Evolutionary conservation across 2,888 invertebrate species (phyloP).

Genomic region (Drosophila algonquin): DNA sequence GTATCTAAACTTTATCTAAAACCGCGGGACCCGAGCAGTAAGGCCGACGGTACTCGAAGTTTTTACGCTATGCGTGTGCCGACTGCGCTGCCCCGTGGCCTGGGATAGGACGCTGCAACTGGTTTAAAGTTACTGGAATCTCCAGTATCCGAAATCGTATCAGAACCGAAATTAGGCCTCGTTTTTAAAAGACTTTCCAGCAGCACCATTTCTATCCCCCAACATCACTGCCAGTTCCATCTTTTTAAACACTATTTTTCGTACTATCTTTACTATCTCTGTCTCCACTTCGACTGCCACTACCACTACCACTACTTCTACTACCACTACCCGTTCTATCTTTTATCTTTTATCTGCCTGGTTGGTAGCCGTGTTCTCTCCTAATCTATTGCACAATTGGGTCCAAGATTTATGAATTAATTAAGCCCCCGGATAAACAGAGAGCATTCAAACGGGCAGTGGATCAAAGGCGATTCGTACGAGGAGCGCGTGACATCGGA

Average conservation of each 20-base stretch:
- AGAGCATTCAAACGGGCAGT: background rate
- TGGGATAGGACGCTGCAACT: too few species aligned
- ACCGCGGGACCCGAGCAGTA: too few species aligned
- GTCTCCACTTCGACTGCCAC: background rate
- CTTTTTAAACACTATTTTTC: too few species aligned
- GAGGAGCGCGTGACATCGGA: background rate
- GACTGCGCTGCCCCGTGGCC: too few species aligned
- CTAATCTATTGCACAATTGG: constrained; percentile 61
- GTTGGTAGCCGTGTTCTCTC: background rate
- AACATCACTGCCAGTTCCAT: too few species aligned
- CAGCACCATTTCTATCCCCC: too few species aligned
- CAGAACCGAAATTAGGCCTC: too few species aligned
- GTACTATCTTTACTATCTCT: background rate
- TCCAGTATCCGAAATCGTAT: background rate
- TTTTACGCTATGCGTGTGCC: too few species aligned
- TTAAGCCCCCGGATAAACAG: constrained; percentile 51
- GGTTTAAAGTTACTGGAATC: too few species aligned
- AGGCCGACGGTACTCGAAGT: too few species aligned
- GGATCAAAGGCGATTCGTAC: background rate
- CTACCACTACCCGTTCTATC: background rate
- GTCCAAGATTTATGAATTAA: constrained; percentile 69
- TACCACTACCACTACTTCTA: background rate
- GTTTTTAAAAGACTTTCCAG: background rate
- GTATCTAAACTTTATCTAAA: too few species aligned
- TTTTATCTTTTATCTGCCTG: background rate